These are phyloP conservation scores for Thymelicus acteon DNA, from an alignment of 2,888 invertebrate species.

Conservation along the genomic window DNA sequence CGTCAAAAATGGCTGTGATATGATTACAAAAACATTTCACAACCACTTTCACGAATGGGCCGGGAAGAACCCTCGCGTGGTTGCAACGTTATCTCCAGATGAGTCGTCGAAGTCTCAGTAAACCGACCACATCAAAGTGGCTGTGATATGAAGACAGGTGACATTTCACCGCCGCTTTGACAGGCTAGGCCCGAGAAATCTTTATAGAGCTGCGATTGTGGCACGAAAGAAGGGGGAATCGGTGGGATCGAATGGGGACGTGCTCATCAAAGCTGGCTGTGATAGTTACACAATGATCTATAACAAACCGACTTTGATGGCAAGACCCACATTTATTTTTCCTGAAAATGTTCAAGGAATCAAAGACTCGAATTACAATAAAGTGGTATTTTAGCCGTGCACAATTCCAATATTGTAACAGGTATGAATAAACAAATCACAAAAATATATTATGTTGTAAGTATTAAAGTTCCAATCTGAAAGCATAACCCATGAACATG, in stretches of 20 bases:
- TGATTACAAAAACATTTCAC: constrained; percentile 66
- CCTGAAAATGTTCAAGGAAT: constrained; percentile 40
- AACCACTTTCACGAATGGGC: constrained; percentile 89
- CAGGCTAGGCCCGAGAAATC: constrained; percentile 86
- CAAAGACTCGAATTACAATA: background rate
- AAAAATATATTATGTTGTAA: too few relatives aligned
- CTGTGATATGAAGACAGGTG: constrained; percentile 93
- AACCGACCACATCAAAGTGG: constrained; percentile 97
- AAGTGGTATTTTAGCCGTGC: background rate
- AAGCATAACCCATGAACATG: background rate
- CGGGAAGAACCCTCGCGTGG: constrained; percentile 45
- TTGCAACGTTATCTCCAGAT: background rate
- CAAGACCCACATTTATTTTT: constrained; percentile 80
- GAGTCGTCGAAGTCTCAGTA: constrained; percentile 58
- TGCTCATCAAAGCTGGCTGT: constrained; percentile 99
- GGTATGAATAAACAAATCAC: too few relatives aligned
- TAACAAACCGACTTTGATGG: constrained; percentile 93
- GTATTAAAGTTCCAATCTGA: too few relatives aligned
- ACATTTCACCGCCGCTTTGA: constrained; percentile 96
- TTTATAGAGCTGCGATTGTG: constrained; percentile 30
- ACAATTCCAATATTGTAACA: background rate
- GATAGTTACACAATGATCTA: constrained; percentile 90
- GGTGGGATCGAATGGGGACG: constrained; percentile 78
- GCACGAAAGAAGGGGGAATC: constrained; percentile 29
- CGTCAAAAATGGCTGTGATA: constrained; percentile 99